phyloP scores from a whole-genome alignment of 2,113 vertebrate species.

The Spea multiplicata region DNA sequence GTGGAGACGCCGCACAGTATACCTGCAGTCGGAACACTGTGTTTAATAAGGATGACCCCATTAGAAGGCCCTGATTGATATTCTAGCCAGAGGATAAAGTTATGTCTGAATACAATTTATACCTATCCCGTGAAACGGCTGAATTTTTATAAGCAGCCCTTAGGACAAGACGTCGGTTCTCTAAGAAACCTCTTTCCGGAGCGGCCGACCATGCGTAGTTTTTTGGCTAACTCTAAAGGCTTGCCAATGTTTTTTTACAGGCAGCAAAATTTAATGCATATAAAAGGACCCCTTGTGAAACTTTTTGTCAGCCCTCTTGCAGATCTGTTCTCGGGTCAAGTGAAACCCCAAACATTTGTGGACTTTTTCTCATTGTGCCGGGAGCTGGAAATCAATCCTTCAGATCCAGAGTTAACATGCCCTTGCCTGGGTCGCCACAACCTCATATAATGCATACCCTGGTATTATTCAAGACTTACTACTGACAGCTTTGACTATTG shows the following conservation, averaged over 20 bases:
- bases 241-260: conserved; percentile 12
- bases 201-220: conserved; percentile 25
- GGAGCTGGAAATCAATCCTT: no score
- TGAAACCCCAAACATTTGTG: no score
- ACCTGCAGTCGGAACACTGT: conserved; percentile 28
- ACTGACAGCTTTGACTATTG: no score
- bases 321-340: background rate
- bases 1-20: conserved; percentile 3
- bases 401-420: no score
- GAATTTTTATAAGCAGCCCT: conserved; percentile 45
- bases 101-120: conserved; percentile 47
- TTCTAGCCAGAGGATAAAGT: conserved; percentile 44
- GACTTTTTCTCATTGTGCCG: no score
- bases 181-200: conserved; percentile 10
- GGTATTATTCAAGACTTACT: no score
- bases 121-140: conserved; percentile 33
- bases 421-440: no score
- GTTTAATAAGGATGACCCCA: conserved; percentile 48
- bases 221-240: conserved; percentile 15
- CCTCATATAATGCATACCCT: no score
- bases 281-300: conserved; percentile 11
- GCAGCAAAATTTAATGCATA: conserved; percentile 5
- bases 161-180: conserved; percentile 37
- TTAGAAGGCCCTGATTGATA: conserved; percentile 47
- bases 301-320: no score